Base-by-base conservation (phyloP, 2,888 invertebrate genomes). In the Andricus curvator region DNA sequence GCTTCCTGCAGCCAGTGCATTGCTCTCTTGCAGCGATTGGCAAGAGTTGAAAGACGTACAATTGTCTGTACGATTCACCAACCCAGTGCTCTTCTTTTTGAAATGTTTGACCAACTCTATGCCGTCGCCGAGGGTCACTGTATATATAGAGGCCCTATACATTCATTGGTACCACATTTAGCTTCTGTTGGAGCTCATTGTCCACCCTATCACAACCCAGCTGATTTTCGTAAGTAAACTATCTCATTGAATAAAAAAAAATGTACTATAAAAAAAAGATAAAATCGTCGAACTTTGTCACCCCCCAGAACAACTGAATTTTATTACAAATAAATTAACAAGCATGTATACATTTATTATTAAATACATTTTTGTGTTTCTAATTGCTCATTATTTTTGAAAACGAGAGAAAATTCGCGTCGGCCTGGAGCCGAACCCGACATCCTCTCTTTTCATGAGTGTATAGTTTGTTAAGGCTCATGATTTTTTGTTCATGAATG, bases 21-120 rank as follows among this genome's bases (percentile, higher is more conserved):
- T 77, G 94, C 95, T 0, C 93, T 98, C 48, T 93, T 98, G 82
- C 97, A 96, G 92, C 95, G 95, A 82, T 93, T 98, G 78, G 98
- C 98, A 0, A 94, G 95, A 74, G 86, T 91, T 4, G 97, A 97
- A 85, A 98, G 97, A 1, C 94, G 98, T 74, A 98, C 98, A 0
- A 95, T 99, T 8, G 95, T 98, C 76, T 98, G 98, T 85, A 98
- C 98, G 29, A 98, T 99, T 84, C 98, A 99, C 92, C 98, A 98
- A 92, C 98, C 99, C 0, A 98, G 97, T 84, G 98, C 98, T 0
- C 94, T 98, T 85, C 94, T 98, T 76, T 98, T 99, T 90, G 98
- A 98, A 93, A 97, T 97, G 95, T 98, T 99, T 88, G 98, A 98
- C 91, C 95, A 97, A 86, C 94, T 99, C 8, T 98, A 98, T 92